These are phyloP conservation scores for Cheilosia scutellata DNA, from an alignment of 2,888 invertebrate species.

Conservation along the genomic window DNA sequence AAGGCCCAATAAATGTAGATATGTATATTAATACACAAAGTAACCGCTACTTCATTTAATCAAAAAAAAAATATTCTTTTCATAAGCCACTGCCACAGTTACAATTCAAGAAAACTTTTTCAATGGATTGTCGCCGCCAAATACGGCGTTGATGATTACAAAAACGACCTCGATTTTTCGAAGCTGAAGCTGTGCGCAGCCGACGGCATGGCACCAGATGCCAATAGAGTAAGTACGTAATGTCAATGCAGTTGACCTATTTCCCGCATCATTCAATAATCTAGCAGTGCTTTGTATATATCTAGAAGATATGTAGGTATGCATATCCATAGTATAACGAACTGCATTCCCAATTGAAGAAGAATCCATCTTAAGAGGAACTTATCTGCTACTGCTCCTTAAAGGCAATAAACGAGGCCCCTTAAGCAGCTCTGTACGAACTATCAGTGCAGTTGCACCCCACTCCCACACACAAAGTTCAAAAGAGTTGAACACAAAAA, in stretches of 20 bases:
- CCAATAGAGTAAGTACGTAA: constrained; percentile 54
- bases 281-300: constrained; percentile 42
- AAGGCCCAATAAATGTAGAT: too few species aligned
- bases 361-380: constrained; percentile 37
- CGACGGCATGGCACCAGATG: constrained; percentile 54
- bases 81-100: constrained; percentile 31
- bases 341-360: constrained; percentile 66
- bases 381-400: constrained; percentile 11
- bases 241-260: constrained; percentile 74
- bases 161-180: constrained; percentile 58
- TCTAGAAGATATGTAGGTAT: constrained; percentile 3
- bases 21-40: too few species aligned
- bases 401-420: constrained; percentile 50
- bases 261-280: constrained; percentile 62
- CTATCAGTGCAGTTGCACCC: constrained; percentile 10
- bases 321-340: background rate
- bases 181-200: too few species aligned
- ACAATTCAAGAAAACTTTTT: constrained; percentile 39
- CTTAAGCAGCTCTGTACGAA: constrained; percentile 39
- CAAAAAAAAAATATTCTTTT: background rate
- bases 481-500: constrained; percentile 67
- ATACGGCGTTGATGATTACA: constrained; percentile 7
- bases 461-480: constrained; percentile 53
- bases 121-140: constrained; percentile 46
- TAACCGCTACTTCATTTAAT: too few species aligned